Base-by-base conservation (phyloP, 2,888 invertebrate genomes). In the Andricus curvator region DNA sequence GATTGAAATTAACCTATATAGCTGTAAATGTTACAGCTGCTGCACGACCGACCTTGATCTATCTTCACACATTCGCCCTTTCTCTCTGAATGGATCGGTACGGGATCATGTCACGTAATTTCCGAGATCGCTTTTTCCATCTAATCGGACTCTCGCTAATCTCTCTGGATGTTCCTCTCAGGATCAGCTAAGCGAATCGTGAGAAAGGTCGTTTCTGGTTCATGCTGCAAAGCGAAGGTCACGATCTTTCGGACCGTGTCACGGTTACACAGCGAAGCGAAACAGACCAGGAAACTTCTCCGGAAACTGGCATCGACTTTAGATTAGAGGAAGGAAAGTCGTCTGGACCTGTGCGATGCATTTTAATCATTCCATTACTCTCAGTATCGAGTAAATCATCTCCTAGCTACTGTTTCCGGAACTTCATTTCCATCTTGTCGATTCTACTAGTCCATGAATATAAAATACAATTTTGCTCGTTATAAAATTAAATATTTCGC, bases 121-220 rank as follows among this genome's bases (percentile, higher is more conserved):
- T 44, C 41, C 65, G 56, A 51, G 74, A 70, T 62, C 70, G 25
- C 51, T 76, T 44, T 66, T 70, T 74, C 56, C 6, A 74, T 56
- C 37, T 37, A 37, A 9, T 37, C 33, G 56, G 56, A 33, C 56
- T 60, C 56, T 60, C 33, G 20, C 29, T 74, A 74, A 74, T 74
- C 56, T 74, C 33, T n/a, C 74, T 56, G n/a, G 33, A 74, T 74
- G 56, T 74, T 74, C 74, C 51, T 56, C 33, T 74, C n/a, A 74
- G 29, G 33, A 33, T 74, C 74, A 56, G 56, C 33, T 37, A 60
- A 74, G 68, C 76, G 74, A 80, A 70, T 74, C 77, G 79, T 77
- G 80, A 78, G 76, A 80, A 56, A 81, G 80, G 77, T 78, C 78
- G 80, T 78, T 80, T 68, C 70, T 64, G 41, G 70, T 51, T 77